Evolutionary conservation across 2,888 invertebrate genomes (phyloP).

Genomic region (Saturnia japonica): DNA sequence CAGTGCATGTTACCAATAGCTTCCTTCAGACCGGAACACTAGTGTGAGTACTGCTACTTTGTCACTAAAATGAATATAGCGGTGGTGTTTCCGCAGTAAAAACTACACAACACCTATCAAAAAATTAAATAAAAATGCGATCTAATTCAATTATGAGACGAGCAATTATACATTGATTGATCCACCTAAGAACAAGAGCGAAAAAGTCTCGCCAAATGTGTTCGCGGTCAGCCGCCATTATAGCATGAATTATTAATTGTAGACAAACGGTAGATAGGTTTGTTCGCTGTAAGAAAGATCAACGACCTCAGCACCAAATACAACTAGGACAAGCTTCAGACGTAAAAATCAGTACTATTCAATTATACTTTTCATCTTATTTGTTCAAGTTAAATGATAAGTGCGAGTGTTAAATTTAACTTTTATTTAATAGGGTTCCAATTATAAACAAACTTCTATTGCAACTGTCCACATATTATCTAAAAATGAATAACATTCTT

Average conservation of each 20-base stretch:
- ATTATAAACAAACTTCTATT: neutral
- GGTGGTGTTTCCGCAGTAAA: neutral
- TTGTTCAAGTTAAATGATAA: neutral
- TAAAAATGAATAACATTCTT: slow-evolving; percentile 6
- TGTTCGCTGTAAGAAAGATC: slow-evolving; percentile 46
- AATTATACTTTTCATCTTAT: neutral
- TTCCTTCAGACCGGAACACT: neutral
- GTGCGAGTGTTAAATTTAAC: neutral
- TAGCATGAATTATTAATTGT: slow-evolving; percentile 73
- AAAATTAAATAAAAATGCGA: slow-evolving; percentile 1
- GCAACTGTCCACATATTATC: neutral
- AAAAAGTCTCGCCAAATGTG: slow-evolving; percentile 52
- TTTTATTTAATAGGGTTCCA: neutral
- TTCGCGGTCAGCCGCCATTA: slow-evolving; percentile 55
- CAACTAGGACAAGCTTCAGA: slow-evolving; percentile 27
- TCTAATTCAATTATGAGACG: slow-evolving; percentile 7
- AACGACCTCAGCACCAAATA: slow-evolving; percentile 50
- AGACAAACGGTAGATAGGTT: slow-evolving; percentile 54
- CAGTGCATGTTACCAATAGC: neutral
- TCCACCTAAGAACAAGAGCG: slow-evolving; percentile 37
- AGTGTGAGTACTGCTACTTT: neutral
- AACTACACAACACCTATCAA: neutral
- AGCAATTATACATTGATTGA: slow-evolving; percentile 28
- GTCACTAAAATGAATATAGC: neutral
- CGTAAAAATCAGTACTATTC: neutral